Evolutionary conservation across 2,797 vertebrate species (phyloP), one percentile per base, ranked within the genome.

Genomic region (Gastrophryne carolinensis): DNA sequence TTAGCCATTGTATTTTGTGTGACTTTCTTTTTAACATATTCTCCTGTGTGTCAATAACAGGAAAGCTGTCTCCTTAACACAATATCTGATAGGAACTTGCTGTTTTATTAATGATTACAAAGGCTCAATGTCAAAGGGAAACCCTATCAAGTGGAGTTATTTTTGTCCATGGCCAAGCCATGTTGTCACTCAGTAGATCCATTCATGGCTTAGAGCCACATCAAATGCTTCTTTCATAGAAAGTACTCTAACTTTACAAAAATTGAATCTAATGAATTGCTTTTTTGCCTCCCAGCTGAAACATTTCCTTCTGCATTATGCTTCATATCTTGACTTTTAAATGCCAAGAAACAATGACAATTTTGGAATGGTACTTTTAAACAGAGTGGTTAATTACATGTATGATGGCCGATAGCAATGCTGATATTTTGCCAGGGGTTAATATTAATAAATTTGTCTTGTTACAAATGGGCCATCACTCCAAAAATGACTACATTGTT

Each of bases 311-410:
- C 52, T 49, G 52, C 52, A 69, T 57, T 69, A 41, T 44, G 44
- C 13, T 39, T 57, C 5, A 44, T 32, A 62, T 54, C 24, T 30
- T 23, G 41, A 30, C 39, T 60, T 53, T 4, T 9, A 53, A 19
- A 44, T 53, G 64, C 73, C 73, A 75, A 67, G 30, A 52, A 60
- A 50, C 49, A 67, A 75, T 54, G 44, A 47, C 23, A 24, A 37
- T 54, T 50, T 60, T 68, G 63, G 56, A 75, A 61, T 52, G 17
- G 68, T 26, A 52, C 13, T 19, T 63, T 49, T 58, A 58, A 60
- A 66, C 73, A 68, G 44, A 58, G 63, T 53, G 32, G 71, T 54
- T 39, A 54, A 39, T 17, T 12, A 12, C 29, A 63, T 64, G 23
- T 54, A 17, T 24, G 11, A 62, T 49, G 68, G 24, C 4, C 10